A percentile compares a stretch with the other conserved stretches of the same genome.
phyloP scores from a whole-genome alignment of 1,140 invertebrate species.

The Halictus rubicundus region DNA sequence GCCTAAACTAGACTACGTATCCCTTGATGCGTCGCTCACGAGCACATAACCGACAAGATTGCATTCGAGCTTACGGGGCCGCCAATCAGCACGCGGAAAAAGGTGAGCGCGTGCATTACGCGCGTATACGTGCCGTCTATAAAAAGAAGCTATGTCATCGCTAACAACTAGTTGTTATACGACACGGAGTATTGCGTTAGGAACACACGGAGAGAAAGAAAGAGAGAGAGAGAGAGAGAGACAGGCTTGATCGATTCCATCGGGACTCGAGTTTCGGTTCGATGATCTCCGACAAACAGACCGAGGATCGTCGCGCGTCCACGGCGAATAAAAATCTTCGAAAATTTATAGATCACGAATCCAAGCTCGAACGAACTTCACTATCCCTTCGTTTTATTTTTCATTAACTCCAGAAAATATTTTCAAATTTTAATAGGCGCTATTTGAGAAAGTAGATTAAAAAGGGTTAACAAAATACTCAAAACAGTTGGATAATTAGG shows the following conservation, averaged over 20 bases:
- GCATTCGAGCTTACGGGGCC: neutral
- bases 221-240: neutral
- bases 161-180: slow-evolving; percentile 51
- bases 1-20: too few relatives aligned
- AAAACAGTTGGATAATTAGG: too few relatives aligned
- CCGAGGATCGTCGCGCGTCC: neutral
- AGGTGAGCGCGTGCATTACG: slow-evolving; percentile 18
- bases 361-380: too few relatives aligned
- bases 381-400: too few relatives aligned
- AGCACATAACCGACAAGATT: neutral
- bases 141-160: slow-evolving; percentile 73
- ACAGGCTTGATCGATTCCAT: slow-evolving; percentile 40
- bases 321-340: neutral
- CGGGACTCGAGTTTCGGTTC: slow-evolving; percentile 33
- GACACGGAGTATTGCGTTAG: slow-evolving; percentile 36
- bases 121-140: slow-evolving; percentile 63
- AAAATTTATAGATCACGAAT: too few relatives aligned
- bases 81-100: slow-evolving; percentile 18
- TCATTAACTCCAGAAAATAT: too few relatives aligned
- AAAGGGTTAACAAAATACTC: too few relatives aligned
- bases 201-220: slow-evolving; percentile 5
- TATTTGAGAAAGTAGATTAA: too few relatives aligned
- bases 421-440: too few relatives aligned
- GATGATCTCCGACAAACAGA: slow-evolving; percentile 31
- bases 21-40: neutral